Evolutionary conservation across 2,113 vertebrate genomes (phyloP), one percentile per base, ranked within the genome.

Genomic region (Mungos mungo): DNA sequence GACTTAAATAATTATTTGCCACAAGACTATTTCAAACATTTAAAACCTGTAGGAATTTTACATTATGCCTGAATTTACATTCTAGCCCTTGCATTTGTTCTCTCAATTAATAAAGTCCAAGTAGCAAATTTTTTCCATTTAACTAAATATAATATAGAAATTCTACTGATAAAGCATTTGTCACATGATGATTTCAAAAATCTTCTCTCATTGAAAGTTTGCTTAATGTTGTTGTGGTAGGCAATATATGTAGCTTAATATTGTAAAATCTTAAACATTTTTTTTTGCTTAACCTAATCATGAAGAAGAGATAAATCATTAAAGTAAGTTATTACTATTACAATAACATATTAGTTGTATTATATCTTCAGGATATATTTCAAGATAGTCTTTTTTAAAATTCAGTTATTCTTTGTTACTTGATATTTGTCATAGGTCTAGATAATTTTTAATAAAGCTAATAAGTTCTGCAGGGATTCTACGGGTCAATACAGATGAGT

Each of bases 141-240:
- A 95, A 83, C 1, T 90, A 94, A 83, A 74, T 85, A 38, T 15
- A 57, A 72, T 45, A 66, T 35, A 89, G 41, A 96, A 89, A 87
- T 81, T 63, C 2, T 71, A 7, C 16, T n/a, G 0, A 29, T 76
- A 57, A 89, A 80, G 19, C 0, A 1, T 68, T 23, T 93, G 11
- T 83, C 21, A 66, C 33, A 47, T 41, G 29, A 69, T 82, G 27
- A 85, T 94, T 84, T 74, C 14, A 80, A 91, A 92, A 88, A 15
- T 8, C 13, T n/a, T 72, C n/a, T 79, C n/a, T 84, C 11, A 33
- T 31, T 92, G n/a, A 87, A 6, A 54, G 19, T 79, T 35, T 92
- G 65, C 4, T 90, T 60, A 74, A 57, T 47, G 85, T 31, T 65
- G 3, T 86, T 79, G 23, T 79, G 13, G 15, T 83, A 57, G 35